A percentile compares a stretch with the other conserved stretches of the same genome.
These are phyloP conservation scores for Palloptera scutellata DNA, from an alignment of 2,888 invertebrate species.

Conservation along the genomic window DNA sequence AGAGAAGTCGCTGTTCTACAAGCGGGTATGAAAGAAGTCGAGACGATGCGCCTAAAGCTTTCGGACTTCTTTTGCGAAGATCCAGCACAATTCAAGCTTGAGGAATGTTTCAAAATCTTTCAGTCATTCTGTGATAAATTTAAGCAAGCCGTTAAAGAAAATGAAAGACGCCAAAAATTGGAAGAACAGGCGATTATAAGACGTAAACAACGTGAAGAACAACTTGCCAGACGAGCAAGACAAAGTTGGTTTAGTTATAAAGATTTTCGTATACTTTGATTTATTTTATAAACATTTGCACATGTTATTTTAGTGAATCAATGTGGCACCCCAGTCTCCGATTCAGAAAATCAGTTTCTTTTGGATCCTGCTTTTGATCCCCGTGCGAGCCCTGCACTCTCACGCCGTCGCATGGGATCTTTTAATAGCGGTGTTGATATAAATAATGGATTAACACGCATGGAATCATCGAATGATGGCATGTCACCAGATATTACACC, in stretches of 20 bases:
- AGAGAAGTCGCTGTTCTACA: conserved; percentile 80
- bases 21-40: conserved; percentile 83
- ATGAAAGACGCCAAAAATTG: conserved; percentile 80
- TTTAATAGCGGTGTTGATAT: conserved; percentile 66
- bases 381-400: conserved; percentile 74
- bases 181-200: conserved; percentile 87
- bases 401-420: conserved; percentile 73
- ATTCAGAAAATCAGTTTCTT: conserved; percentile 75
- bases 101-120: conserved; percentile 92
- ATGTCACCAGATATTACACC: conserved; percentile 79
- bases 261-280: not conserved
- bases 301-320: conserved; percentile 67
- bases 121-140: conserved; percentile 89
- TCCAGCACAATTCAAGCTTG: conserved; percentile 84
- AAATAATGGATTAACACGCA: conserved; percentile 51
- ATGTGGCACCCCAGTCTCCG: conserved; percentile 76
- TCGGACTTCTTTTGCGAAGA: conserved; percentile 97
- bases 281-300: not conserved
- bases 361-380: conserved; percentile 83
- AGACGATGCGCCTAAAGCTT: conserved; percentile 79
- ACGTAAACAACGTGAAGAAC: conserved; percentile 78
- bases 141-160: conserved; percentile 83
- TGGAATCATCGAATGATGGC: conserved; percentile 51
- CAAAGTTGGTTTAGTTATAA: conserved; percentile 65
- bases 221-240: conserved; percentile 70